These are phyloP conservation scores for Laupala kohalensis DNA, from an alignment of 1,140 invertebrate genomes.

Conservation along the genomic window DNA sequence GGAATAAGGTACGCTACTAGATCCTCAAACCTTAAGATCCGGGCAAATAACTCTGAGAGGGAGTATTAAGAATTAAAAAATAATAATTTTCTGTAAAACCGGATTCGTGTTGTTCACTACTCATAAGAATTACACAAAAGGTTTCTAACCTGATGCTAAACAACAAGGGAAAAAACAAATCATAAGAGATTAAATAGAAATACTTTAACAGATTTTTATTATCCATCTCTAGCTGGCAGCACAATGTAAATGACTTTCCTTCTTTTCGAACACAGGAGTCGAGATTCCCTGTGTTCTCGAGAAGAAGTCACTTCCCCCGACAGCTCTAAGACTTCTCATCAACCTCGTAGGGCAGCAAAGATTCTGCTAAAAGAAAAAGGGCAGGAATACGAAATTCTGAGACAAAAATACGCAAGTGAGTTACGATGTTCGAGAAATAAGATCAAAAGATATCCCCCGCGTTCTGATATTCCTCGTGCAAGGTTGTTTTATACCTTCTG, in stretches of 20 bases:
- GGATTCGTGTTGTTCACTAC: no score
- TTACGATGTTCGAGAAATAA: conserved; percentile 8
- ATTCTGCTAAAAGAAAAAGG: not conserved
- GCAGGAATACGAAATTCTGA: not conserved
- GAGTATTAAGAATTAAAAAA: no score
- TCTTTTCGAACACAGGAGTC: not conserved
- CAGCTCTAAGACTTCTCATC: not conserved
- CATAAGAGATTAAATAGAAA: no score
- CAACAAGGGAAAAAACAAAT: no score
- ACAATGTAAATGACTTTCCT: not conserved
- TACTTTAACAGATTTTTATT: no score
- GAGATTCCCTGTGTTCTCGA: not conserved
- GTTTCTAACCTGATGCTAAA: no score
- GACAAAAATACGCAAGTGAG: not conserved
- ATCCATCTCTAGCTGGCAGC: no score
- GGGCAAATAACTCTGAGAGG: no score
- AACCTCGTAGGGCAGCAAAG: not conserved
- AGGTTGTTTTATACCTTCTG: not conserved
- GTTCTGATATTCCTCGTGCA: not conserved
- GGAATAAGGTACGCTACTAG: no score
- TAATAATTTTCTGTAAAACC: no score
- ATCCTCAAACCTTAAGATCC: no score
- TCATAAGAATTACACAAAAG: no score
- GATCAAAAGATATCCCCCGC: conserved; percentile 2
- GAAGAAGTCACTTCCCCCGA: not conserved